phyloP scores from a whole-genome alignment of 2,113 vertebrate genomes.

The Amblyopsis rosae region DNA sequence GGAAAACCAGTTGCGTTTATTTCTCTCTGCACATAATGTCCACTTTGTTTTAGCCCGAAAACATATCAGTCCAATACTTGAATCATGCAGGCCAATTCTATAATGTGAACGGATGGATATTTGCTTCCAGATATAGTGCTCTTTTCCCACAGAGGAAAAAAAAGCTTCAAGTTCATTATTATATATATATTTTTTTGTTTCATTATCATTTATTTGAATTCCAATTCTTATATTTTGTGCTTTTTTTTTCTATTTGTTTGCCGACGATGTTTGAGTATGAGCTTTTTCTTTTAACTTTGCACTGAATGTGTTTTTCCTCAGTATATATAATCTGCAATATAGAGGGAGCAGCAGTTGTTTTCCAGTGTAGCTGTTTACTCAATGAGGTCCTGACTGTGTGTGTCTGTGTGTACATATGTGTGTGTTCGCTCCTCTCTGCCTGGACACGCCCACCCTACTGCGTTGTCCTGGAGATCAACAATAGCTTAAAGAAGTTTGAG shows the following conservation, averaged over 20 bases:
- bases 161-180: constrained; percentile 88
- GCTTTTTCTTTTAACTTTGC: constrained; percentile 94
- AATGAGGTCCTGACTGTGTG: constrained; percentile 86
- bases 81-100: constrained; percentile 99
- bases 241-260: constrained; percentile 75
- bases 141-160: constrained; percentile 78
- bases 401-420: constrained; percentile 32
- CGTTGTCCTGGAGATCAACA: constrained; percentile 92
- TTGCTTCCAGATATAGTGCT: constrained; percentile 98
- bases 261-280: constrained; percentile 91
- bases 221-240: constrained; percentile 74
- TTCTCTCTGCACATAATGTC: constrained; percentile 95
- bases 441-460: constrained; percentile 93
- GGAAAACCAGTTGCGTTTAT: constrained; percentile 92
- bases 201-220: constrained; percentile 88
- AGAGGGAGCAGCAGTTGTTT: constrained; percentile 86
- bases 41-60: constrained; percentile 99
- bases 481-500: constrained; percentile 63
- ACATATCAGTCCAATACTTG: constrained; percentile 99
- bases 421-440: constrained; percentile 92
- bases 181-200: constrained; percentile 75
- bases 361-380: constrained; percentile 97
- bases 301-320: constrained; percentile 92
- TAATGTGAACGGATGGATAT: constrained; percentile 99
- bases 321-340: constrained; percentile 84